phyloP scores from a whole-genome alignment of 2,113 vertebrate genomes.

The Delphinapterus leucas region DNA sequence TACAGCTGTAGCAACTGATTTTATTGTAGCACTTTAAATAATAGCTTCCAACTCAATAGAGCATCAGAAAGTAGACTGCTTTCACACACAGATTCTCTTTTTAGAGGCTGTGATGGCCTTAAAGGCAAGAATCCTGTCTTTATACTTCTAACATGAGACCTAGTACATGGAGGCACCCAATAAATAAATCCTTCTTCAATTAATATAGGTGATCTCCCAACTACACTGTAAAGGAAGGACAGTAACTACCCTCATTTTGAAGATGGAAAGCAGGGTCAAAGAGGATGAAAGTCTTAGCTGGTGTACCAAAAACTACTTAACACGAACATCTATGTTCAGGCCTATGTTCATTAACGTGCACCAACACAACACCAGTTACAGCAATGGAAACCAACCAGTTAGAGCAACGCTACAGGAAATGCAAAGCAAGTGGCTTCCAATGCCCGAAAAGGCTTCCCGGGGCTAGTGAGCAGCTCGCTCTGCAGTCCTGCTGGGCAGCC shows the following conservation, averaged over 20 bases:
- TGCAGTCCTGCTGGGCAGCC: slow-evolving; percentile 34
- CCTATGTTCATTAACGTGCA: background rate
- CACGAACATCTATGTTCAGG: background rate
- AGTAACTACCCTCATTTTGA: background rate
- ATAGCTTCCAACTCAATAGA: background rate
- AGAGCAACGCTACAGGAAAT: background rate
- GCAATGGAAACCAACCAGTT: background rate
- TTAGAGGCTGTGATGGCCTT: background rate
- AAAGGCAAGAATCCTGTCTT: background rate
- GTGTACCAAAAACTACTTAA: background rate
- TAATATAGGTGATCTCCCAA: background rate
- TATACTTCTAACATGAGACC: background rate
- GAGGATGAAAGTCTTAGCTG: background rate
- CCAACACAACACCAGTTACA: background rate
- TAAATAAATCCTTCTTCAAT: background rate
- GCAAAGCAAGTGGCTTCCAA: background rate
- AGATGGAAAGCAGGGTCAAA: background rate
- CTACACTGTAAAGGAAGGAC: background rate
- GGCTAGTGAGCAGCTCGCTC: background rate
- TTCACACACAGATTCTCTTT: background rate
- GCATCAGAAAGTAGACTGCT: background rate
- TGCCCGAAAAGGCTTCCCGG: background rate
- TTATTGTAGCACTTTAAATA: background rate
- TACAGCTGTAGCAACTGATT: background rate
- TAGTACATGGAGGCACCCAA: background rate